Percentiles rank a stretch among this genome's conserved stretches.
These are phyloP conservation scores for Magallana ariakensis DNA, from an alignment of 1,140 invertebrate genomes.

Conservation along the genomic window DNA sequence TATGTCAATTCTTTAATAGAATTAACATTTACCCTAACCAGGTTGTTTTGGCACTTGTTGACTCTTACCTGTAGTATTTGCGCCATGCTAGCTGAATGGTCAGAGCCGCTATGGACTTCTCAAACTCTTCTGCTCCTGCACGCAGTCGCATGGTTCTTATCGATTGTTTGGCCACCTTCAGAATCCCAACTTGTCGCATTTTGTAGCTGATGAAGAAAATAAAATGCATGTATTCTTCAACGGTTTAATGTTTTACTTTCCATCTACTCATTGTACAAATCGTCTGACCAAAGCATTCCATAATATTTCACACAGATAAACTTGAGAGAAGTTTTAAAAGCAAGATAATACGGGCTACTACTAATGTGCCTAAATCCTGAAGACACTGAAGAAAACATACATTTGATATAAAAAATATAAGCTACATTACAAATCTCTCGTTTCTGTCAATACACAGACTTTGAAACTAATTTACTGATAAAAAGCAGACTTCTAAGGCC, in stretches of 20 bases:
- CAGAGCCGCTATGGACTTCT: conserved; percentile 75
- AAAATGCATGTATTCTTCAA: background rate
- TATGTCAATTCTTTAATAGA: background rate
- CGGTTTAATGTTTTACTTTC: too few species aligned
- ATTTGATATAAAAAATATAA: too few species aligned
- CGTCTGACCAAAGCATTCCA: background rate
- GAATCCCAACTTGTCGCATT: conserved; percentile 64
- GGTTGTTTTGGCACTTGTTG: too few species aligned
- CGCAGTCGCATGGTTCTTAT: conserved; percentile 66
- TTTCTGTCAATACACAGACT: background rate
- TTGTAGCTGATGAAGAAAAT: conserved; percentile 63
- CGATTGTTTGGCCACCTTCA: conserved; percentile 64
- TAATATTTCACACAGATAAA: background rate
- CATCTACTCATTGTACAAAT: too few species aligned
- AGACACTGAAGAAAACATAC: too few species aligned
- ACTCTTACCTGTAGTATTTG: conserved; percentile 73
- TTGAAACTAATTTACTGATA: background rate
- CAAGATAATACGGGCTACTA: too few species aligned
- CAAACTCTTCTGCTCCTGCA: conserved; percentile 74
- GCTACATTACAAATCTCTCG: too few species aligned
- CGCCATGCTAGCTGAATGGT: conserved; percentile 78
- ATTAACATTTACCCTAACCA: background rate
- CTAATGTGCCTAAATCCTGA: too few species aligned
- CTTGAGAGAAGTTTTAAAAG: background rate
- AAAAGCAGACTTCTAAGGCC: background rate